These are phyloP conservation scores for Hypena proboscidalis DNA, from an alignment of 2,888 invertebrate genomes.

Conservation along the genomic window DNA sequence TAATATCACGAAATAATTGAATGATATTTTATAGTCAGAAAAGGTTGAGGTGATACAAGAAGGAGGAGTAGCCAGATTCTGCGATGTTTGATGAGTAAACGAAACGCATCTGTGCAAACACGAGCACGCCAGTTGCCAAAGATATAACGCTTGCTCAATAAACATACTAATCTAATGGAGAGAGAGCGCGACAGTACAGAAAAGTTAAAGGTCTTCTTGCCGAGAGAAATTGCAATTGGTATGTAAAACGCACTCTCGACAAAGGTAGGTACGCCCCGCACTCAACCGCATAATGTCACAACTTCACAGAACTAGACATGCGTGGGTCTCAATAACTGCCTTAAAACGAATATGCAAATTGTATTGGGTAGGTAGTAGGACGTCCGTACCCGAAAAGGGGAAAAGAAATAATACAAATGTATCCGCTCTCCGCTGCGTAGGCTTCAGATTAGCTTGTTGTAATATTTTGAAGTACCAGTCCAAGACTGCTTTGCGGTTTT, in stretches of 20 bases:
- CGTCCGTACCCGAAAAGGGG: slow-evolving; percentile 79
- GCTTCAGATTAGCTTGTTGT: slow-evolving; percentile 52
- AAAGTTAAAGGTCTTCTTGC: slow-evolving; percentile 40
- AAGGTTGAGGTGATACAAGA: too few species aligned
- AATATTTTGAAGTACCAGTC: slow-evolving; percentile 33
- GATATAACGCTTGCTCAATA: slow-evolving; percentile 53
- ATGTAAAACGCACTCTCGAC: slow-evolving; percentile 33
- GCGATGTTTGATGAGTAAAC: slow-evolving; percentile 63
- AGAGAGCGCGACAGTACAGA: slow-evolving; percentile 53
- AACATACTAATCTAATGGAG: slow-evolving; percentile 51
- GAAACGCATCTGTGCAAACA: slow-evolving; percentile 65
- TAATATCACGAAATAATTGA: too few species aligned
- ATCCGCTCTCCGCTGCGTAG: slow-evolving; percentile 73
- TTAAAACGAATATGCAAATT: slow-evolving; percentile 73
- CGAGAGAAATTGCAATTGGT: slow-evolving; percentile 36
- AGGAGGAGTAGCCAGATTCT: slow-evolving; percentile 50
- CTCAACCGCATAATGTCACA: slow-evolving; percentile 33
- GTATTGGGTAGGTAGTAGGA: slow-evolving; percentile 68
- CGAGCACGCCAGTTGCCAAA: slow-evolving; percentile 53
- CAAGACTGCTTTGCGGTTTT: slow-evolving; percentile 32
- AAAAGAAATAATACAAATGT: slow-evolving; percentile 73
- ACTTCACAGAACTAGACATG: slow-evolving; percentile 39
- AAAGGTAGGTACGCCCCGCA: slow-evolving; percentile 31
- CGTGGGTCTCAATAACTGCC: slow-evolving; percentile 64
- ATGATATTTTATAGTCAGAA: too few species aligned